phyloP scores from a whole-genome alignment of 37 sponge, comb jelly and placozoan species.

The Sycon ciliatum region DNA sequence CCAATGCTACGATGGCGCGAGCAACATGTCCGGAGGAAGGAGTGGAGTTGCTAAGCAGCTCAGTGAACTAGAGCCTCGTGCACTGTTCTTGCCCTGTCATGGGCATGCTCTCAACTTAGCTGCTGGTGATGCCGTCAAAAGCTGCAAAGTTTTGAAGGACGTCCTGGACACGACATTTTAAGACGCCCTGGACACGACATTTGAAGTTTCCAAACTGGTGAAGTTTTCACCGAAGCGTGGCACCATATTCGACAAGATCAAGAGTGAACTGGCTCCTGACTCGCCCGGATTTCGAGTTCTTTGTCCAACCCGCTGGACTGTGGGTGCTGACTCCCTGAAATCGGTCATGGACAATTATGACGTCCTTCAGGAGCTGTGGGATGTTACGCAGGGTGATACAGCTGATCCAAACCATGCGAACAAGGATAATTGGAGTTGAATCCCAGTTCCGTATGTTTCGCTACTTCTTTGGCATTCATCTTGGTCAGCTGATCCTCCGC shows the following conservation, averaged over 20 bases:
- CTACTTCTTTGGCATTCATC: neutral
- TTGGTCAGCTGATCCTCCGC: neutral
- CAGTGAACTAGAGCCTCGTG: conserved; percentile 17
- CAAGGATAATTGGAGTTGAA: neutral
- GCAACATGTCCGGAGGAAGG: conserved; percentile 24
- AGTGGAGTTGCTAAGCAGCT: conserved; percentile 37
- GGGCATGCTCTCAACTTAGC: conserved; percentile 33
- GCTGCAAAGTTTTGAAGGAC: too few species aligned
- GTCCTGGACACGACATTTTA: too few species aligned
- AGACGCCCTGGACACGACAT: conserved; percentile 33
- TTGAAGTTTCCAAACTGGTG: conserved; percentile 24
- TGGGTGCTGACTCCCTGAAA: too few species aligned
- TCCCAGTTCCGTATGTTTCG: neutral
- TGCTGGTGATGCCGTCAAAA: conserved; percentile 21
- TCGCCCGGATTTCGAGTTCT: conserved; percentile 16
- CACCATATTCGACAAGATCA: conserved; percentile 38
- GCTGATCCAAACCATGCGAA: too few species aligned
- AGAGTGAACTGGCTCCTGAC: conserved; percentile 24
- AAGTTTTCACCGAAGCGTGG: conserved; percentile 32
- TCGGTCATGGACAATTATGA: too few species aligned
- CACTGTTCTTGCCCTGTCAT: conserved; percentile 31
- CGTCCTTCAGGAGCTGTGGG: too few species aligned
- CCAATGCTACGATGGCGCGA: conserved; percentile 39
- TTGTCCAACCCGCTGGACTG: too few species aligned
- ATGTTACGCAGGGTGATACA: too few species aligned